A percentile compares a stretch with the other conserved stretches of the same genome.
These are phyloP conservation scores for Phyllotis vaccarum DNA, from an alignment of 2,797 vertebrate species.

Conservation along the genomic window DNA sequence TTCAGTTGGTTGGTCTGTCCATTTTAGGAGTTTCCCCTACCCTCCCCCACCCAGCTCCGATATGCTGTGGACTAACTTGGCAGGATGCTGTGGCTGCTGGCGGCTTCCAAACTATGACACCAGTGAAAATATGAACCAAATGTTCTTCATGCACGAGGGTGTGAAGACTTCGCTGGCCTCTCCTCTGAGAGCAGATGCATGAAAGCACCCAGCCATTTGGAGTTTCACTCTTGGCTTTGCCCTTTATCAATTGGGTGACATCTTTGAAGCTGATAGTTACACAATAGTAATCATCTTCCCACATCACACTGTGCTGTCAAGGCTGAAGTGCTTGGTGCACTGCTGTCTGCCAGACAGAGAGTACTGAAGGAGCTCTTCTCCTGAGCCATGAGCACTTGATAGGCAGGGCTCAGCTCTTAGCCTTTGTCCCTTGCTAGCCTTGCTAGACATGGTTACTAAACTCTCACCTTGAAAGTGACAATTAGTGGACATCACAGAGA, in stretches of 20 bases:
- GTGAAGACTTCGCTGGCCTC: conserved; percentile 61
- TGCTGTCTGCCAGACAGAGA: fast-evolving
- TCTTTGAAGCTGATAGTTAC: background rate
- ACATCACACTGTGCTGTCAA: background rate
- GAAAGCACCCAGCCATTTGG: background rate
- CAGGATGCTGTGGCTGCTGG: conserved; percentile 38
- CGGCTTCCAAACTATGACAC: conserved; percentile 58
- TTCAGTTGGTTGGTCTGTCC: conserved; percentile 1
- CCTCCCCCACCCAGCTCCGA: background rate
- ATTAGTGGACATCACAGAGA: background rate
- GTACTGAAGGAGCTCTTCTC: background rate
- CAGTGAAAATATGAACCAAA: conserved; percentile 77
- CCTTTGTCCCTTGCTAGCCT: background rate
- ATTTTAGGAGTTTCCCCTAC: background rate
- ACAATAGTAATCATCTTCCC: background rate
- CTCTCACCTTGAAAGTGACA: background rate
- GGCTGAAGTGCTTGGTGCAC: background rate
- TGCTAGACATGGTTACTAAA: background rate
- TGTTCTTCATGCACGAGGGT: conserved; percentile 31
- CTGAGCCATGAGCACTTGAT: background rate
- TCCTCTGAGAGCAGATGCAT: background rate
- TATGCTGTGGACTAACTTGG: conserved; percentile 65
- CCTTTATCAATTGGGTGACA: conserved; percentile 2
- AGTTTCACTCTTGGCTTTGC: conserved; percentile 36
- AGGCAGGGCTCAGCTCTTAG: background rate